A percentile compares a stretch with the other conserved stretches of the same genome.
These are phyloP conservation scores for Platorchestia sp. DNA, from an alignment of 1,140 invertebrate genomes.

Conservation along the genomic window DNA sequence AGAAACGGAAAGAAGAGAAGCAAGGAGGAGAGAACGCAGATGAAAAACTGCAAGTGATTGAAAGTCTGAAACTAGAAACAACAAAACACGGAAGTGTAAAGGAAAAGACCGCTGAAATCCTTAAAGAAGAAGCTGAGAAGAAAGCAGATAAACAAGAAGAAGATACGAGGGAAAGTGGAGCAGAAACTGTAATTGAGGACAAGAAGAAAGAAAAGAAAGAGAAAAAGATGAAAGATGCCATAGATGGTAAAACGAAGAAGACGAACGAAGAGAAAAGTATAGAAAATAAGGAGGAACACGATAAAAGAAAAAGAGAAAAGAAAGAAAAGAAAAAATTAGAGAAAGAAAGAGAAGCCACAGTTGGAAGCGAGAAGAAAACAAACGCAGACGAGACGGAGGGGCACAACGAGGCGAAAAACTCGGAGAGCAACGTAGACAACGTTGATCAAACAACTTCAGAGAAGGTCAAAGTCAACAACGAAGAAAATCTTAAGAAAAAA, in stretches of 20 bases:
- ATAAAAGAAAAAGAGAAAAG: neutral
- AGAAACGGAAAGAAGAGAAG: neutral
- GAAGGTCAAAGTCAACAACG: neutral
- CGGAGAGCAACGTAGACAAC: neutral
- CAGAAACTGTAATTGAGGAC: neutral
- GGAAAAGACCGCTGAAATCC: neutral
- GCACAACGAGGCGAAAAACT: neutral
- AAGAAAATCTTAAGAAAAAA: slow-evolving; percentile 2
- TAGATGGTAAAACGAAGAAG: neutral
- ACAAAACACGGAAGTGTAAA: neutral
- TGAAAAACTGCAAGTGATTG: neutral
- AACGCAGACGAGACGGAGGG: neutral
- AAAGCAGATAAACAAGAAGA: neutral
- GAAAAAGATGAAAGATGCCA: neutral
- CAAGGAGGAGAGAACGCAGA: neutral
- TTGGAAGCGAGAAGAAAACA: neutral
- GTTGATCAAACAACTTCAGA: neutral
- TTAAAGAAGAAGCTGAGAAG: neutral
- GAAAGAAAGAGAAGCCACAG: neutral
- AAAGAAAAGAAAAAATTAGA: neutral
- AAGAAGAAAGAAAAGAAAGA: slow-evolving; percentile 13
- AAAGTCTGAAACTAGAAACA: neutral
- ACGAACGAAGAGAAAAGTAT: neutral
- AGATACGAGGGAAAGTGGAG: neutral
- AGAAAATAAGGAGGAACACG: neutral